Evolutionary conservation across 1,140 invertebrate genomes (phyloP).

Genomic region (Drosophila lowei): DNA sequence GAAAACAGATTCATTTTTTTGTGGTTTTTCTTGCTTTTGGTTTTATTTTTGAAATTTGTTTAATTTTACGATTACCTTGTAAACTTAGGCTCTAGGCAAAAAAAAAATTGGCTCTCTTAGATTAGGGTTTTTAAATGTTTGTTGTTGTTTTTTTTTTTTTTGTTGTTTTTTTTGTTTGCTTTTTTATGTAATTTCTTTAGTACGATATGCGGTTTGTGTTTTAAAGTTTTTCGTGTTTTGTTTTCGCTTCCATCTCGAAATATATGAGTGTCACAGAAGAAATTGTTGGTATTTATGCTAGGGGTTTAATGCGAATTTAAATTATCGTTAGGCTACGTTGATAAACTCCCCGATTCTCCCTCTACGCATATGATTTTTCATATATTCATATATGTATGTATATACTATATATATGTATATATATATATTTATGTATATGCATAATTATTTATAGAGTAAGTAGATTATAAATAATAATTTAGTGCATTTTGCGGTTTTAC

Average conservation of each 20-base stretch:
- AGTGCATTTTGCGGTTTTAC: constrained; percentile 57
- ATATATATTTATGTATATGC: constrained; percentile 25
- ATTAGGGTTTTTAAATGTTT: constrained; percentile 36
- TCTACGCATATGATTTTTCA: constrained; percentile 15
- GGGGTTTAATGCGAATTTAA: constrained; percentile 47
- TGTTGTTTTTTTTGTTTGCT: constrained; percentile 16
- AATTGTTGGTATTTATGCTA: constrained; percentile 61
- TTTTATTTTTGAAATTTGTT: constrained; percentile 42
- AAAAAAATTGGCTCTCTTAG: constrained; percentile 74
- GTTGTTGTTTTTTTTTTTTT: constrained; percentile 8
- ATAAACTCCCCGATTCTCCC: constrained; percentile 32
- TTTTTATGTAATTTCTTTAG: constrained; percentile 47
- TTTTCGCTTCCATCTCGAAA: constrained; percentile 7
- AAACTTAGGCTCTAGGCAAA: constrained; percentile 67
- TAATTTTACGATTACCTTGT: constrained; percentile 54
- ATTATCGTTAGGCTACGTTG: constrained; percentile 55
- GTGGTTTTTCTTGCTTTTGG: constrained; percentile 30
- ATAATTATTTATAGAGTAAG: constrained; percentile 47
- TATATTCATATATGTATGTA: constrained; percentile 28
- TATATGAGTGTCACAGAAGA: constrained; percentile 61
- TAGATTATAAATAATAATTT: constrained; percentile 56
- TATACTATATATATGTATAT: constrained; percentile 22
- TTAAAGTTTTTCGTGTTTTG: not conserved
- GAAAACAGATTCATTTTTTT: constrained; percentile 43
- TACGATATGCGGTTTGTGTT: constrained; percentile 52